Base-by-base conservation (phyloP, 2,888 invertebrate genomes). In the Eristalinus aeneus region DNA sequence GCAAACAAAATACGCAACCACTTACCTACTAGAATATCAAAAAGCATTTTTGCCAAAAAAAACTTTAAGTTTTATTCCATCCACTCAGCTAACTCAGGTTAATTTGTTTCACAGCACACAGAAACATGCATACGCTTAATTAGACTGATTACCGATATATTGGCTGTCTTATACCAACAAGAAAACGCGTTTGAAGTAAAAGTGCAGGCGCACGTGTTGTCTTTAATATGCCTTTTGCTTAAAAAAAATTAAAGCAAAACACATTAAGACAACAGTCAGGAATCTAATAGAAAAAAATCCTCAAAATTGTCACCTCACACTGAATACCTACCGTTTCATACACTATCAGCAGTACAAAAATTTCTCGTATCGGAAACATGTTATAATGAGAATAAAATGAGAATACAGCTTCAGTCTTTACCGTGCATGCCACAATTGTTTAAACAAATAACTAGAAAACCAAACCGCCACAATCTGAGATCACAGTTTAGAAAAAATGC, bases 321-420 rank as follows among this genome's bases (percentile, higher is more conserved):
- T 46, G n/a, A 12, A 32, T 69, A 83, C 83, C 53, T 74, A 83
- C 83, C 83, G 78, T 83, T 73, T 54, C 78, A 64, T 64, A 74
- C 31, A 83, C 60, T 31, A 83, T 23, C 11, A 83, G 54, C 58
- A 83, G 69, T 64, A 83, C 73, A 60, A 83, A 58, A 9, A 83
- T 36, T 36, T 68, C 67, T 31, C 22, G 31, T 67, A 53, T 61
- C 10, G 68, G 56, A 68, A 68, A 73, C 82, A 83, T 83, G 68
- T 73, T 77, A 58, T 76, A 65, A 36, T 53, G 11, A 36, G 22
- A 65, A 65, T 36, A 76, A 32, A 46, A 12, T 54, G 10, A 63
- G n/a, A n/a, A n/a, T 46, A 20, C 8, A 36, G 39, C 11, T 68
- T 46, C 9, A 12, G 6, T 16, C 16, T 67, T 9, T 10, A 20